These are phyloP conservation scores for Sinodicranocentrus sp. DNA, from an alignment of 2,888 invertebrate genomes.

Conservation along the genomic window DNA sequence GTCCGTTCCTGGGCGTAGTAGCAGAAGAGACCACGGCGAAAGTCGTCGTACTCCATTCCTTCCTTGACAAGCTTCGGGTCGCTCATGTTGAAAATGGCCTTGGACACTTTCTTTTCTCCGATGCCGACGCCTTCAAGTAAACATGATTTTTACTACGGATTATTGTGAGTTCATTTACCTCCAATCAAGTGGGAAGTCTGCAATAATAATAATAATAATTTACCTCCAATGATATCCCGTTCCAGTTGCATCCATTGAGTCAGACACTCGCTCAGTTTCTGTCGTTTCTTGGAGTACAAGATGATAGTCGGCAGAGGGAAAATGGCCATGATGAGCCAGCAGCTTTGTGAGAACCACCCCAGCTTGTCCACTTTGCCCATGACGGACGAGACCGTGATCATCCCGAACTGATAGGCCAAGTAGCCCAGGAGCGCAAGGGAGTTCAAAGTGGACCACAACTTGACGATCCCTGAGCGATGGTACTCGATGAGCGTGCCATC, in stretches of 20 bases:
- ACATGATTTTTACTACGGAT: not conserved
- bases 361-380: slow-evolving; percentile 75
- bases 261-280: slow-evolving; percentile 74
- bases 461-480: slow-evolving; percentile 72
- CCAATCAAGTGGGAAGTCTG: too few species aligned
- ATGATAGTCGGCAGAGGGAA: slow-evolving; percentile 74
- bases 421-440: slow-evolving; percentile 70
- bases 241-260: slow-evolving; percentile 76
- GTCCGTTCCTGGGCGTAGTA: slow-evolving; percentile 72
- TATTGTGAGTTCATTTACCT: not conserved
- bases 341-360: slow-evolving; percentile 75
- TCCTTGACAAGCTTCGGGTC: slow-evolving; percentile 69
- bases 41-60: slow-evolving; percentile 75
- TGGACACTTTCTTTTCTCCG: slow-evolving; percentile 68
- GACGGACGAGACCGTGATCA: slow-evolving; percentile 74
- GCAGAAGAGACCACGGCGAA: slow-evolving; percentile 75
- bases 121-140: slow-evolving; percentile 59
- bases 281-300: slow-evolving; percentile 74
- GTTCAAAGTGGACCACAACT: slow-evolving; percentile 73
- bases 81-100: slow-evolving; percentile 72
- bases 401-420: slow-evolving; percentile 74
- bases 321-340: slow-evolving; percentile 76
- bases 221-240: slow-evolving; percentile 75
- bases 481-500: slow-evolving; percentile 75
- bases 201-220: too few species aligned